phyloP scores from a whole-genome alignment of 2,113 vertebrate species.

The Fregetta grallaria region DNA sequence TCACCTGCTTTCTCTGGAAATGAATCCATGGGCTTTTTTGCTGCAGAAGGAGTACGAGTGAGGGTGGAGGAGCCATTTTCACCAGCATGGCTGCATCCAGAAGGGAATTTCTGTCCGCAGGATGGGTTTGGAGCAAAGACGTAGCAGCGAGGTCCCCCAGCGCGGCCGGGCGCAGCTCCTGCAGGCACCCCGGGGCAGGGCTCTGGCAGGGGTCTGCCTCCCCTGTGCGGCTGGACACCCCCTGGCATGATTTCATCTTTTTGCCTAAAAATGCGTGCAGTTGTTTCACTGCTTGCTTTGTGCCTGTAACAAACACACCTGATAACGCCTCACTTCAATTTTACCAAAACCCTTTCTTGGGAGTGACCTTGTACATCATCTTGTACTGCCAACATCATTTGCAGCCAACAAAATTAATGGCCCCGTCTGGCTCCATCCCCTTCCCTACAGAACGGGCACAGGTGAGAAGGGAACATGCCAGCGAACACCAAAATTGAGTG shows the following conservation, averaged over 20 bases:
- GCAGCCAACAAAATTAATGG: not conserved
- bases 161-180: not conserved
- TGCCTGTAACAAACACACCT: not conserved
- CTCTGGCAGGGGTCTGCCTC: not conserved
- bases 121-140: not conserved
- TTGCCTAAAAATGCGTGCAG: not conserved
- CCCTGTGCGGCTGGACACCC: not conserved
- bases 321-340: not conserved
- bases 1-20: not conserved
- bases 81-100: not conserved
- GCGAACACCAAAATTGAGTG: not conserved
- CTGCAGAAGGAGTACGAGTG: not conserved
- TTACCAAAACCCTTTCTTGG: not conserved
- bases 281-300: not conserved
- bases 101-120: not conserved
- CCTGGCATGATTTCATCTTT: not conserved
- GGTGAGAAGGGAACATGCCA: not conserved
- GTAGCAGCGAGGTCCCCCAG: not conserved
- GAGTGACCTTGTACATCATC: not conserved
- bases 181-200: not conserved
- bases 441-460: not conserved
- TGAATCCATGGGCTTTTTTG: rapidly evolving
- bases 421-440: not conserved
- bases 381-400: not conserved
- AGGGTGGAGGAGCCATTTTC: not conserved